phyloP scores from a whole-genome alignment of 2,113 vertebrate genomes.

The Tursiops truncatus region DNA sequence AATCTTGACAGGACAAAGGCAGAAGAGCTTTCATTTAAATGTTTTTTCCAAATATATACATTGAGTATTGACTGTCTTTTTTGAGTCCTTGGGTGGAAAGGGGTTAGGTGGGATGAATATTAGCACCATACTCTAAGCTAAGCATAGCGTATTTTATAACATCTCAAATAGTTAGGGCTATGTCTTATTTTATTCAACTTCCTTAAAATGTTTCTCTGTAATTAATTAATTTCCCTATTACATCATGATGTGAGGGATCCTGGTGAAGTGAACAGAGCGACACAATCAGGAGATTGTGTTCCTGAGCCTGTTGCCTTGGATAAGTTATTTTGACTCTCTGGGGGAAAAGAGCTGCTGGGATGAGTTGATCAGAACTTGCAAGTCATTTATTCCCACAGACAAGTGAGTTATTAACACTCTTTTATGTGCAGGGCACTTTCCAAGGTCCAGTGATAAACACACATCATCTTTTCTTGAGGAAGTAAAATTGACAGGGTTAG shows the following conservation, averaged over 20 bases:
- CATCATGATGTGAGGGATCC: neutral
- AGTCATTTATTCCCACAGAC: neutral
- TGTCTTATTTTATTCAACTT: neutral
- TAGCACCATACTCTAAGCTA: neutral
- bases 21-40: neutral
- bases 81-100: neutral
- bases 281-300: neutral
- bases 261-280: neutral
- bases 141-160: neutral
- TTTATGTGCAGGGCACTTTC: neutral
- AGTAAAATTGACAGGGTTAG: neutral
- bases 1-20: neutral
- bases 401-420: neutral
- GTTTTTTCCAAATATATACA: neutral
- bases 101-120: neutral
- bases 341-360: neutral
- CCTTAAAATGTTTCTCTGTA: neutral
- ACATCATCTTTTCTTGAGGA: neutral
- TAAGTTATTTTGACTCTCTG: neutral
- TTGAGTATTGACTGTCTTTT: neutral
- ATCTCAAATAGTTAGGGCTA: neutral
- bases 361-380: neutral
- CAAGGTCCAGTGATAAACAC: neutral
- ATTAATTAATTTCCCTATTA: neutral
- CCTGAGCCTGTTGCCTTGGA: neutral